A percentile compares a stretch with the other conserved stretches of the same genome.
These are phyloP conservation scores for Leptopilina myrica DNA, from an alignment of 2,888 invertebrate species.

Conservation along the genomic window DNA sequence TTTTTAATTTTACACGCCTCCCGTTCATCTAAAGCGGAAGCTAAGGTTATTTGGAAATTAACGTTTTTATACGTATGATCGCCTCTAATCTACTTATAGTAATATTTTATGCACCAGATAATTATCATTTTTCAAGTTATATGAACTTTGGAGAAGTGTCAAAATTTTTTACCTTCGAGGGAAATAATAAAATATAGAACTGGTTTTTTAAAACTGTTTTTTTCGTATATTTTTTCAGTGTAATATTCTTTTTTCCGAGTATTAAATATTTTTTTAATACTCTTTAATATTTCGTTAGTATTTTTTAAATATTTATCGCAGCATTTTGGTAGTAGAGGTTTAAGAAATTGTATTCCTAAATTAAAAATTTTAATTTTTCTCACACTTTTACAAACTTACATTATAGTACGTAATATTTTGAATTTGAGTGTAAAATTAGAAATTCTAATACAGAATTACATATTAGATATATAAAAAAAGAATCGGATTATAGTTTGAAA, in stretches of 20 bases:
- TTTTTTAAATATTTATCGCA: too few species aligned
- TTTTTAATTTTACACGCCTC: conserved; percentile 26
- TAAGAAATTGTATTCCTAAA: too few species aligned
- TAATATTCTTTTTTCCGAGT: neutral
- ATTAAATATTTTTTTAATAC: neutral
- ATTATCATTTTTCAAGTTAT: conserved; percentile 5
- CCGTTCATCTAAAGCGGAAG: conserved; percentile 9
- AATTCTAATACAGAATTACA: too few species aligned
- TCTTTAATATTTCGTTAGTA: too few species aligned
- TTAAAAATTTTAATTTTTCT: too few species aligned
- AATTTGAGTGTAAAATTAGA: too few species aligned
- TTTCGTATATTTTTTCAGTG: too few species aligned
- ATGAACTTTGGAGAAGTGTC: neutral
- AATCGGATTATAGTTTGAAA: neutral
- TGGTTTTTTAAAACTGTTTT: too few species aligned
- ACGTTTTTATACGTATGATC: neutral
- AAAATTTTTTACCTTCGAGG: neutral
- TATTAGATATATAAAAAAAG: neutral
- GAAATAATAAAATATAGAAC: too few species aligned
- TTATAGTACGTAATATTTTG: too few species aligned
- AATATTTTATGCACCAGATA: neutral
- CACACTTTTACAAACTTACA: too few species aligned
- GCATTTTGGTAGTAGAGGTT: too few species aligned
- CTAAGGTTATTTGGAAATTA: neutral
- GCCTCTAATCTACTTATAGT: conserved; percentile 2